Conservation (phyloP, 2,113 vertebrate genomes). For the Myrmecophaga tridactyla region DNA sequence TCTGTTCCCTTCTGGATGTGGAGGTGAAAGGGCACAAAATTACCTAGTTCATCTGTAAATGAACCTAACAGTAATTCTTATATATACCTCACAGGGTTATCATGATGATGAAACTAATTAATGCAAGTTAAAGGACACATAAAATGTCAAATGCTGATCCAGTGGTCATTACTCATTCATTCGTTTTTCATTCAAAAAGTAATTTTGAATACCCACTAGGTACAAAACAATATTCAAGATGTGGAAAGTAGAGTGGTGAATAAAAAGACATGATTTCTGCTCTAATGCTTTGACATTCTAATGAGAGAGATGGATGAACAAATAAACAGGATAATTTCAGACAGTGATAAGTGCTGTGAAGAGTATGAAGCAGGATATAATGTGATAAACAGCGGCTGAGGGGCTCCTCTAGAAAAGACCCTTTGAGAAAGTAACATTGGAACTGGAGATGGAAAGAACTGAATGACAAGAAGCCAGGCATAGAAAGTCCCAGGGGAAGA, state of each 20-base stretch:
- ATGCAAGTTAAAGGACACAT: not conserved
- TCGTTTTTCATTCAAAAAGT: not conserved
- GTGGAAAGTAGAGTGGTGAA: not conserved
- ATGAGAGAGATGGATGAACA: not conserved
- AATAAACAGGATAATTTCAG: not conserved
- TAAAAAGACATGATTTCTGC: not conserved
- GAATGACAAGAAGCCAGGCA: not conserved
- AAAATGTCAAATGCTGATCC: not conserved
- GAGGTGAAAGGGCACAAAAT: not conserved
- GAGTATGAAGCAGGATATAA: not conserved
- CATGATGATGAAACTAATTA: not conserved
- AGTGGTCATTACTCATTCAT: not conserved
- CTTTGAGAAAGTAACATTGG: not conserved
- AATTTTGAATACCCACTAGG: not conserved
- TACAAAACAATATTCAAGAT: not conserved
- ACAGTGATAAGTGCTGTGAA: too few species aligned
- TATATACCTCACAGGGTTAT: not conserved
- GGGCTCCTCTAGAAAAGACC: not conserved
- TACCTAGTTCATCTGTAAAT: constrained; percentile 13
- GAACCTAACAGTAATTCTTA: not conserved
- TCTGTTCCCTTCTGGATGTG: not conserved
- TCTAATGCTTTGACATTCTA: not conserved
- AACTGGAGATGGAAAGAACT: not conserved
- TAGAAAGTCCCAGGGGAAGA: not conserved
- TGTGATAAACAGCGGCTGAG: not conserved